Conservation (phyloP, 2,888 invertebrate species). For the Ganaspis brasiliensis region DNA sequence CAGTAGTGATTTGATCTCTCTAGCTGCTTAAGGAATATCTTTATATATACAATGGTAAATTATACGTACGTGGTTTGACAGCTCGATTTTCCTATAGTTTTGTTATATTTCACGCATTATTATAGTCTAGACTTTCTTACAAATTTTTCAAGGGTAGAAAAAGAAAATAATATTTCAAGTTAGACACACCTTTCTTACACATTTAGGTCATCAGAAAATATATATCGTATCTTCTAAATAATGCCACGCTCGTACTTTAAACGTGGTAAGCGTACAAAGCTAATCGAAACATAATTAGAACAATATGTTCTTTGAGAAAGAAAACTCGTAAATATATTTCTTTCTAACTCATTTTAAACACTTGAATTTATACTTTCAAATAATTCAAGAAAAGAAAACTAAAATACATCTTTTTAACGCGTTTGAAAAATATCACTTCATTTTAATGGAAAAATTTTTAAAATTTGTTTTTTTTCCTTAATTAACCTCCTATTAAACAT, state of each 20-base stretch:
- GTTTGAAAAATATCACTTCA: too few relatives aligned
- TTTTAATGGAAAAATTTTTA: too few relatives aligned
- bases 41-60: conserved; percentile 11
- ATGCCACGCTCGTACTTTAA: not conserved
- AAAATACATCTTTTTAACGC: too few relatives aligned
- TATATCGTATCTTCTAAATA: conserved; percentile 13
- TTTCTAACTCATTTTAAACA: not conserved
- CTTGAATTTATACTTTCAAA: not conserved
- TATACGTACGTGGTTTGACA: conserved; percentile 28
- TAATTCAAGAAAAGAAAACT: not conserved
- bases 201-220: conserved; percentile 2
- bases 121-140: not conserved
- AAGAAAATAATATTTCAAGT: not conserved
- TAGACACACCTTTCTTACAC: not conserved
- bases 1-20: conserved; percentile 34
- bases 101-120: not conserved
- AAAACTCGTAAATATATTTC: not conserved
- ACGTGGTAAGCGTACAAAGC: not conserved
- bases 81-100: conserved; percentile 1
- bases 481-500: too few relatives aligned
- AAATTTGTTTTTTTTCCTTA: too few relatives aligned
- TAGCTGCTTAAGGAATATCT: conserved; percentile 32
- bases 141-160: not conserved
- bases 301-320: not conserved
- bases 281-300: not conserved